Conservation (phyloP, 2,113 vertebrate species). For the Ictidomys tridecemlineatus region DNA sequence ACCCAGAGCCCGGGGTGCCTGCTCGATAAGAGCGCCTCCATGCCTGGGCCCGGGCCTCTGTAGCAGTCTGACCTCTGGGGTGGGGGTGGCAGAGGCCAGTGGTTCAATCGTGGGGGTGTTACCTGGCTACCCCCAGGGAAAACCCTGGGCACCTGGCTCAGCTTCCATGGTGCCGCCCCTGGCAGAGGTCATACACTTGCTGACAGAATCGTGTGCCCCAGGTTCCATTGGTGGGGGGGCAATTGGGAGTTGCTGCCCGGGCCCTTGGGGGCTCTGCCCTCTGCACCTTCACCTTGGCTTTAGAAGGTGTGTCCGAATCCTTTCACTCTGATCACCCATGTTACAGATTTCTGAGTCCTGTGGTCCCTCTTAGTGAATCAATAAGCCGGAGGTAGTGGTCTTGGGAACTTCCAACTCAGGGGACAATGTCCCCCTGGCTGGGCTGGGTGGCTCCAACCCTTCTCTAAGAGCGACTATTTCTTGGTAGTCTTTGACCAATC, state of each 20-base stretch:
- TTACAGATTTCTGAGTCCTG: neutral
- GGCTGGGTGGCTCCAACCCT: neutral
- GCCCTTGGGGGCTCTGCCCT: neutral
- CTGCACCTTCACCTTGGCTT: neutral
- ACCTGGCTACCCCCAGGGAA: neutral
- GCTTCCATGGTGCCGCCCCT: accelerated
- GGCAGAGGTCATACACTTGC: accelerated
- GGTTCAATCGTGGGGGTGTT: neutral
- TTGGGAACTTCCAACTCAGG: neutral
- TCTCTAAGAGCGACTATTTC: neutral
- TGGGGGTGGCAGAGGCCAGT: neutral
- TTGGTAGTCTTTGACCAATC: neutral
- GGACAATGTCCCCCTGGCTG: neutral
- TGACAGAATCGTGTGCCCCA: accelerated
- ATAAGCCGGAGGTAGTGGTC: neutral
- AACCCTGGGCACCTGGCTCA: accelerated
- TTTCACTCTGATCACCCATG: neutral
- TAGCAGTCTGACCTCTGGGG: neutral
- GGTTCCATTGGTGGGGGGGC: accelerated
- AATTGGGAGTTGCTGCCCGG: neutral
- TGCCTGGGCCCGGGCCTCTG: accelerated
- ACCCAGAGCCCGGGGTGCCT: neutral
- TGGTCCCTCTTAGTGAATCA: neutral
- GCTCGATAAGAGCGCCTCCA: neutral
- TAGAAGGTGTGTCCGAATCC: neutral